Base-by-base conservation (phyloP, 2,113 vertebrate species). In the Ellobius talpinus region DNA sequence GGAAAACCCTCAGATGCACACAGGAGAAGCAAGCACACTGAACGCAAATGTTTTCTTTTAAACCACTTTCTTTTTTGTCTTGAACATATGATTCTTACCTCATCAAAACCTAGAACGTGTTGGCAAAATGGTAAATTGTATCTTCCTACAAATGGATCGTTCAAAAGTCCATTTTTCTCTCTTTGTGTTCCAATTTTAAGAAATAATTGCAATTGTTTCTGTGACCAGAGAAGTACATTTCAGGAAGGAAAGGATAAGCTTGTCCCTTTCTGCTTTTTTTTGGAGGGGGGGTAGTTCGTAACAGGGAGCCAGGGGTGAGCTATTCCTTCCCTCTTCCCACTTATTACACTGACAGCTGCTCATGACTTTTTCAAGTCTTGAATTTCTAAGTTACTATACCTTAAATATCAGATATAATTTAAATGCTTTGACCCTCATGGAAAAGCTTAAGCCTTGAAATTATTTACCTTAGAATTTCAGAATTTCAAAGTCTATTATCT, bases 1-100 rank as follows among this genome's bases (percentile, higher is more conserved):
- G 79, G 95, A 98, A 94, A 91, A 93, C 45, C 72, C 91, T 97
- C 96, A 94, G 97, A 97, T 89, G 79, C 24, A 84, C 85, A 50
- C 1, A 79, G 94, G 88, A 94, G 90, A 91, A 96, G 5, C 79
- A 66, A 96, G 79, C 4, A 10, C 68, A 36, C 55, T 55, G 88
- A 92, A 97, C 92, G 65, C 93, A 96, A 97, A 98, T 93, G 63
- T 87, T 94, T 96, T 94, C 74, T 58, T 63, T 85, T 91, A 84
- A 89, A 93, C 88, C 94, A 33, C 88, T 42, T 19, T 58, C 6
- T 12, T 55, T 58, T 86, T 50, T 61, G 63, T 90, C 52, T 94
- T 42, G 4, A 94, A 97, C 79, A 16, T 84, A 24, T 84, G 73
- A 94, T 87, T 65, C 85, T 89, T 87, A 94, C 39, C 55, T 96